These are phyloP conservation scores for Aspiorhynchus laticeps DNA, from an alignment of 2,113 vertebrate genomes.

Conservation along the genomic window DNA sequence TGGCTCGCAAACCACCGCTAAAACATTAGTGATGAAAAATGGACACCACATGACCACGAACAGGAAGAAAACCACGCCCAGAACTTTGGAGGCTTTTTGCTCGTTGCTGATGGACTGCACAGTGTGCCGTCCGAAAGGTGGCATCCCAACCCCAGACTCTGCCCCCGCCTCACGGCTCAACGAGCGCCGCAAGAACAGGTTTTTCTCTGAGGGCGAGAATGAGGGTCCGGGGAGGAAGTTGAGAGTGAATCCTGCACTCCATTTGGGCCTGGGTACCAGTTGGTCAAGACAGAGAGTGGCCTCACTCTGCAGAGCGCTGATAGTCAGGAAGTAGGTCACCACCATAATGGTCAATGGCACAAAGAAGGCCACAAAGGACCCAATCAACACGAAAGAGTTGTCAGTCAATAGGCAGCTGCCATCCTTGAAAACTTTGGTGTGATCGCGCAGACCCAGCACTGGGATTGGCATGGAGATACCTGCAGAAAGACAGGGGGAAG, in stretches of 20 bases:
- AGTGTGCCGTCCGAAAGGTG: slow-evolving; percentile 80
- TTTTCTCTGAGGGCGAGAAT: slow-evolving; percentile 84
- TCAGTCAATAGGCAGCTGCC: slow-evolving; percentile 88
- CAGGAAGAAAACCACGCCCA: slow-evolving; percentile 94
- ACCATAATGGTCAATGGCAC: slow-evolving; percentile 95
- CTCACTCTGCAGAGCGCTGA: slow-evolving; percentile 89
- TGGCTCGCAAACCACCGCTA: slow-evolving; percentile 86
- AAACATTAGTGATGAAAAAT: slow-evolving; percentile 95
- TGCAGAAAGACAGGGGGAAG: slow-evolving; percentile 39
- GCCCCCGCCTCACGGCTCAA: slow-evolving; percentile 75
- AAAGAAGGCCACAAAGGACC: slow-evolving; percentile 94
- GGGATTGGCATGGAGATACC: slow-evolving; percentile 93
- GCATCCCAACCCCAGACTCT: slow-evolving; percentile 34
- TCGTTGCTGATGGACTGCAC: slow-evolving; percentile 96
- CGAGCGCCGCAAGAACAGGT: slow-evolving; percentile 85
- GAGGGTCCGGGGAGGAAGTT: slow-evolving; percentile 85
- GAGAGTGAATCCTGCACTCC: slow-evolving; percentile 78
- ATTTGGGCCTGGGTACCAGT: slow-evolving; percentile 82
- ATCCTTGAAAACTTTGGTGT: slow-evolving; percentile 90
- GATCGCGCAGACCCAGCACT: slow-evolving; percentile 87
- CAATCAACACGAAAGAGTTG: slow-evolving; percentile 88
- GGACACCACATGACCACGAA: slow-evolving; percentile 99
- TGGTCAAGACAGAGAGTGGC: slow-evolving; percentile 86
- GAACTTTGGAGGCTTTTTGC: slow-evolving; percentile 95
- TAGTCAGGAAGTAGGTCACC: slow-evolving; percentile 94